These are phyloP conservation scores for Sciurus vulgaris DNA, from an alignment of 2,797 vertebrate species.

Conservation along the genomic window DNA sequence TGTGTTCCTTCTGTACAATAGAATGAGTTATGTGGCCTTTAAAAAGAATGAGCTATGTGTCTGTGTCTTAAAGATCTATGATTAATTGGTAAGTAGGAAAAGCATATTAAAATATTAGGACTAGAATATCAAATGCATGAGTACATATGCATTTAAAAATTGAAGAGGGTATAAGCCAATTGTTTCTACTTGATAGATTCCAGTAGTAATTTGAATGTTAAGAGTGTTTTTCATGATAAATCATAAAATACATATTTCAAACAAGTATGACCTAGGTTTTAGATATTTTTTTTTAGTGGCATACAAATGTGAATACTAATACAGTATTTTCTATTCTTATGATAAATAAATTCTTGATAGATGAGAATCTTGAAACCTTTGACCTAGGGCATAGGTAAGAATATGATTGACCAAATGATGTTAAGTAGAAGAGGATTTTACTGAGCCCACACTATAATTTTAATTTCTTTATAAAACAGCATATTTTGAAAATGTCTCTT, in stretches of 20 bases:
- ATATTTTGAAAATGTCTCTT: background rate
- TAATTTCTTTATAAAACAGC: slow-evolving; percentile 3
- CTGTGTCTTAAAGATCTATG: background rate
- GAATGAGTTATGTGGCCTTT: background rate
- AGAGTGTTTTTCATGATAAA: background rate
- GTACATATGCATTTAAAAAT: background rate
- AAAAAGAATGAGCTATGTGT: background rate
- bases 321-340: slow-evolving; percentile 7
- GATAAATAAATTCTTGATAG: background rate
- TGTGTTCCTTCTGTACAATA: background rate
- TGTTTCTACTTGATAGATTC: background rate
- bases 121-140: slow-evolving; percentile 11
- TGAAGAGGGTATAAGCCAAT: slow-evolving; percentile 2
- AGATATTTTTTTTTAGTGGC: background rate
- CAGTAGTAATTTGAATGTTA: background rate
- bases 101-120: background rate
- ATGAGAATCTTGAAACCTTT: slow-evolving; percentile 7
- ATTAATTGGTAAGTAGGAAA: background rate
- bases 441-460: background rate
- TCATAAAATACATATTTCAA: background rate
- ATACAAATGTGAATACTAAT: background rate
- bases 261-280: background rate
- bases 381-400: background rate
- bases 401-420: background rate
- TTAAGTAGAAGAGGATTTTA: slow-evolving; percentile 43